Evolutionary conservation across 1,140 invertebrate species (phyloP).

Genomic region (Holcopasites calliopsidis): DNA sequence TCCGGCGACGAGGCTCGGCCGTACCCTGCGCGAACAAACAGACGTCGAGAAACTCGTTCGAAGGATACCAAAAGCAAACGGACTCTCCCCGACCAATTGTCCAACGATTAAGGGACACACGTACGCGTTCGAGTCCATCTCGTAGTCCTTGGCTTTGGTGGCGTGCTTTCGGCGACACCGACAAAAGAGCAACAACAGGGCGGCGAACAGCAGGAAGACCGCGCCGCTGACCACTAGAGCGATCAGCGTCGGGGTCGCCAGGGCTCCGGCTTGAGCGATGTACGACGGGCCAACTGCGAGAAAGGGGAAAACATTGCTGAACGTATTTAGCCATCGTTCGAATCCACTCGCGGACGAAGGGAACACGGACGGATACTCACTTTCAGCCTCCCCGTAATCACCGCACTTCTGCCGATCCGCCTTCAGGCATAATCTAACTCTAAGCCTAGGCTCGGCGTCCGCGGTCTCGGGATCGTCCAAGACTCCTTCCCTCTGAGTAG

Average conservation of each 20-base stretch:
- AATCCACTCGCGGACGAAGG: background rate
- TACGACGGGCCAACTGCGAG: constrained; percentile 87
- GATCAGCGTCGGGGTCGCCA: constrained; percentile 89
- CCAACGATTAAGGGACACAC: constrained; percentile 47
- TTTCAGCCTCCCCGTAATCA: constrained; percentile 89
- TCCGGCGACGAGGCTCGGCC: constrained; percentile 87
- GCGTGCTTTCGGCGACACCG: constrained; percentile 90
- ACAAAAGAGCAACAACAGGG: constrained; percentile 90
- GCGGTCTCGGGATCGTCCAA: constrained; percentile 80
- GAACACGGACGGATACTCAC: constrained; percentile 80
- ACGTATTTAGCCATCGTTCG: background rate
- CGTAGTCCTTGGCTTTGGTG: constrained; percentile 93
- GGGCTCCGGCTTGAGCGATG: constrained; percentile 87
- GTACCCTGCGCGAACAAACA: constrained; percentile 74
- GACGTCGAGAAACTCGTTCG: background rate
- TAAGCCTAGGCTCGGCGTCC: constrained; percentile 83
- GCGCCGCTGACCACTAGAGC: constrained; percentile 90
- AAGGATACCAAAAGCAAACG: too few relatives aligned
- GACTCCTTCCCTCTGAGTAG: constrained; percentile 85
- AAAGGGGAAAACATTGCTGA: background rate
- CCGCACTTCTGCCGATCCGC: constrained; percentile 90
- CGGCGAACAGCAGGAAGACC: constrained; percentile 88
- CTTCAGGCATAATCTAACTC: constrained; percentile 89
- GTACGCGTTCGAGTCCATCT: constrained; percentile 89
- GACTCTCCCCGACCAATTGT: background rate